Evolutionary conservation across 2,888 invertebrate species (phyloP), one percentile per base, ranked within the genome.

Genomic region (Ischnura elegans): DNA sequence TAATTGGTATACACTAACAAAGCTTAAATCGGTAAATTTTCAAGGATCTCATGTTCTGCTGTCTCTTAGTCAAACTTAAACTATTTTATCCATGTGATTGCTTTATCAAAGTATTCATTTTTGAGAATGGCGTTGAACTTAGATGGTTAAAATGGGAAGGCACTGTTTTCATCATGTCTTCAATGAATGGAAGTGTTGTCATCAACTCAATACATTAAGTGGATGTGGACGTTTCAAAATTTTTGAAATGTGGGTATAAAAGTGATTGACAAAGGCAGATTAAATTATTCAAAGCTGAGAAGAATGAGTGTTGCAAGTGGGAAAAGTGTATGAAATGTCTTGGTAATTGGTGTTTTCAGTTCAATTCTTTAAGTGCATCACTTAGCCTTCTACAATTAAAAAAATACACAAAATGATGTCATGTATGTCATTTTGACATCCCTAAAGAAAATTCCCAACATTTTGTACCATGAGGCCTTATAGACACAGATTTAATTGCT

Each of bases 381-480:
- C 90, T 90, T 90, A 90, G 61, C 90, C 90, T 90, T 90, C 90
- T 61, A 51, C 19, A 42, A 90, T 55, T 61, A 90, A 90, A 61
- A 90, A 43, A 90, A 90, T 25, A 90, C 42, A 47, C 51, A 90
- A 45, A 90, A 90, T 90, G 90, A 61, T 55, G 90, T 90, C 55
- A 61, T 36, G 43, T 90, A 61, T 90, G 61, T 61, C 61, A 45
- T 90, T 90, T 55, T 90, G 90, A 61, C 90, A 90, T 36, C 90
- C 90, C 47, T 36, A n/a, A 25, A 25, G 61, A 55, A 55, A 55
- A 90, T 55, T 61, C 90, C 90, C 43, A 90, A 43, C 55, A 90
- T 90, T 90, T 90, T 90, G 90, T 90, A 90, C 90, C 90, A 90
- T 90, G 90, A 90, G 90, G 90, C 90, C 90, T 90, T 90, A 90